Base-by-base conservation (phyloP, 2,113 vertebrate genomes). In the Galeopterus variegatus region DNA sequence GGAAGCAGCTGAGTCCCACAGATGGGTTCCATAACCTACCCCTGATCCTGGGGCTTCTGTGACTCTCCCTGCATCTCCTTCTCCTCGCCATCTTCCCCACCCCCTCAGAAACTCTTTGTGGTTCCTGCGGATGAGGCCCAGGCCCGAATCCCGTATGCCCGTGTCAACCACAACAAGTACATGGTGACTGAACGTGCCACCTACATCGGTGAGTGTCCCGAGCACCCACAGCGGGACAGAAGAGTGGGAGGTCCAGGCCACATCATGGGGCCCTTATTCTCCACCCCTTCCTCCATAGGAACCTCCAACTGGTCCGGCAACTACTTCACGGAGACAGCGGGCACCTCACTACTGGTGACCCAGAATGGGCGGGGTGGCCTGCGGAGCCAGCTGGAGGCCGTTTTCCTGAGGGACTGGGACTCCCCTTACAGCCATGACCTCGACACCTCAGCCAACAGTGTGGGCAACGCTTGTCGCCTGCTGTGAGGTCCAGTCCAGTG, bases 271-370 rank as follows among this genome's bases (percentile, higher is more conserved):
- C 52, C 69, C 28, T 69, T 24, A 60, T 11, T 13, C 26, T 69
- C 24, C 14, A 0, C 23, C 65, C 72, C 13, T 10, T n/a, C 31
- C 58, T 21, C 19, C 21, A 17, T 88, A 99, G 99, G 99, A 23
- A 99, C 99, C 0, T 99, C 99, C 36, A 99, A 99, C 98, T 99
- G 99, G 99, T 99, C 99, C 0, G 99, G 99, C 0, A 99, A 99
- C 97, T 99, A 99, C 98, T 99, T 99, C 28, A 70, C 98, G 5
- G 98, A 80, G 97, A 99, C 99, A 0, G 99, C 99, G 0, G 99
- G 99, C 1, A 98, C 99, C 3, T 99, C 99, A 0, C 86, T 99
- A 95, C 99, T 99, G 58, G 98, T 99, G 95, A 99, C 99, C 18
- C 99, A 99, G 98, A 98, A 98, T 0, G 98, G 95, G 0, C 87